Conservation (phyloP, 1,140 invertebrate genomes). For the Teleopsis dalmanni region DNA sequence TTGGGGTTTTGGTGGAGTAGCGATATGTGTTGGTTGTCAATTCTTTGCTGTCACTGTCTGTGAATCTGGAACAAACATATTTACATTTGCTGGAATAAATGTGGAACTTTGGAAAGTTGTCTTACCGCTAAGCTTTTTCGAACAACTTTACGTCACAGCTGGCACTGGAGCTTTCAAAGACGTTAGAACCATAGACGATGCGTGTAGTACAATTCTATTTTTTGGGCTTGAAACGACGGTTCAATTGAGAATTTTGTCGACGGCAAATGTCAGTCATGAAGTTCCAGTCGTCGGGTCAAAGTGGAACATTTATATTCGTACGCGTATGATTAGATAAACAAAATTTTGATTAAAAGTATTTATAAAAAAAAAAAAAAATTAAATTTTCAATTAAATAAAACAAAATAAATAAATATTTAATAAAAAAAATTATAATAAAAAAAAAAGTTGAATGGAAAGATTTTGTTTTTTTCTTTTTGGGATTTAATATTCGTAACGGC, state of each 20-base stretch:
- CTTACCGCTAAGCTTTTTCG: slow-evolving; percentile 2
- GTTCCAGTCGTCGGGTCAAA: slow-evolving; percentile 45
- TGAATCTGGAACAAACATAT: slow-evolving; percentile 6
- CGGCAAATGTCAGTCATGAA: slow-evolving; percentile 34
- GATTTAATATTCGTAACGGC: too few relatives aligned
- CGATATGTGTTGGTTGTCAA: too few relatives aligned
- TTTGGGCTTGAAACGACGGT: neutral
- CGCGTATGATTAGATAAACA: slow-evolving; percentile 22
- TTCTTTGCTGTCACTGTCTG: too few relatives aligned
- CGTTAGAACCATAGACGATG: neutral
- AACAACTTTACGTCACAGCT: slow-evolving; percentile 9
- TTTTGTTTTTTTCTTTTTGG: too few relatives aligned
- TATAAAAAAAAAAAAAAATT: too few relatives aligned
- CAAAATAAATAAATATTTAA: too few relatives aligned
- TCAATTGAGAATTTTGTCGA: slow-evolving; percentile 7
- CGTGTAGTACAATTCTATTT: neutral
- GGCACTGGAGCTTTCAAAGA: neutral
- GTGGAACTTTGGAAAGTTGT: slow-evolving; percentile 7
- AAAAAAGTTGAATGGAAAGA: too few relatives aligned
- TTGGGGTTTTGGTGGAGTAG: too few relatives aligned
- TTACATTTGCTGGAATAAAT: slow-evolving; percentile 8
- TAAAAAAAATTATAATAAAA: too few relatives aligned
- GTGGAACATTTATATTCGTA: slow-evolving; percentile 32
- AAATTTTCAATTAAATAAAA: too few relatives aligned
- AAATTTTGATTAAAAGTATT: too few relatives aligned